These are phyloP conservation scores for Machimus rusticus DNA, from an alignment of 2,888 invertebrate species.

Conservation along the genomic window DNA sequence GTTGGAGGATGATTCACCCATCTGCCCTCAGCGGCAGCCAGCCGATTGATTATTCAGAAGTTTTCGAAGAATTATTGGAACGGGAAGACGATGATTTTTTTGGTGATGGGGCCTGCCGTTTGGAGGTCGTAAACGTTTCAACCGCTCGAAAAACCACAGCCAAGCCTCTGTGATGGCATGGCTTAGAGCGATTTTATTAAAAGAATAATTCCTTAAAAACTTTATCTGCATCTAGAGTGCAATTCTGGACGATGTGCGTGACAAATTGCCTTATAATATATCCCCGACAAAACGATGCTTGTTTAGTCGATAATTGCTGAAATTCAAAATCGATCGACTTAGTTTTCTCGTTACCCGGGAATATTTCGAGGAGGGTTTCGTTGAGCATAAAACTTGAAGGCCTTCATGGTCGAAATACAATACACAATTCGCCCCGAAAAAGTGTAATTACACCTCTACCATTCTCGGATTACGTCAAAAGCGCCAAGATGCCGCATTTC, in stretches of 20 bases:
- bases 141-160: background rate
- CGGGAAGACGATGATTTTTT: background rate
- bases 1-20: background rate
- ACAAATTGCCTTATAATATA: constrained; percentile 6
- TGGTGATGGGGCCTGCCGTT: background rate
- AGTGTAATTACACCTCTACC: constrained; percentile 8
- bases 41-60: constrained; percentile 9
- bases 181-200: background rate
- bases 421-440: background rate
- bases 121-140: background rate
- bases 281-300: background rate
- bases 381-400: background rate
- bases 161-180: background rate
- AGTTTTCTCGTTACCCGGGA: background rate
- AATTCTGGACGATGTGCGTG: background rate
- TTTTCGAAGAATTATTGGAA: constrained; percentile 17
- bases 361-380: background rate
- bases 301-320: constrained; percentile 4
- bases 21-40: background rate
- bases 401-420: background rate
- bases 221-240: background rate
- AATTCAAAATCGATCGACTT: background rate
- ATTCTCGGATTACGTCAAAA: constrained; percentile 18
- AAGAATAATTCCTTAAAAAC: background rate
- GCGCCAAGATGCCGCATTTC: constrained; percentile 17